Evolutionary conservation across 2,888 invertebrate genomes (phyloP).

Genomic region (Agapetus fuscipes): DNA sequence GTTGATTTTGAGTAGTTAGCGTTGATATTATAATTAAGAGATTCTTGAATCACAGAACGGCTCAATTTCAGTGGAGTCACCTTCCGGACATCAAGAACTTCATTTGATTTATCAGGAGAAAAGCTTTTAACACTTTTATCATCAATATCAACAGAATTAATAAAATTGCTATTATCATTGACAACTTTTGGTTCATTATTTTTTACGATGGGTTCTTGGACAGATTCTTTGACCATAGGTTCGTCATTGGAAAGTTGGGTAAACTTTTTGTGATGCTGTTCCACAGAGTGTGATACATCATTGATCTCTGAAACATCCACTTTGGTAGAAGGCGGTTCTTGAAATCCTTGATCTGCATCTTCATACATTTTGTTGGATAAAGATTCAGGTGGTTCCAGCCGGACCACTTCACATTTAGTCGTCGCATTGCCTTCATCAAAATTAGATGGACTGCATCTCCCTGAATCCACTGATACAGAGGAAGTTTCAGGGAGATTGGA

Average conservation of each 20-base stretch:
- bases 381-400: not conserved
- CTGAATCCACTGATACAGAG: constrained; percentile 2
- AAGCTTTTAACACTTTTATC: not conserved
- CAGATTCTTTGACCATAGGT: not conserved
- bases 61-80: constrained; percentile 13
- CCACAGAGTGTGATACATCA: not conserved
- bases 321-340: constrained; percentile 1
- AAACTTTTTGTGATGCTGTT: too few species aligned
- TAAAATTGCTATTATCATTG: not conserved
- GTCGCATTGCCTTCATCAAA: not conserved
- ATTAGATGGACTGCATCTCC: constrained; percentile 2
- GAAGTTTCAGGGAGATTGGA: not conserved
- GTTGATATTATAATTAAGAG: constrained; percentile 7
- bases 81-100: constrained; percentile 17
- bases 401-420: not conserved
- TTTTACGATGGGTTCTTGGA: too few species aligned
- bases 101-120: constrained; percentile 16
- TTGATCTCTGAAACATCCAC: not conserved
- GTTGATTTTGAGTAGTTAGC: not conserved
- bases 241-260: not conserved
- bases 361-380: not conserved
- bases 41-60: constrained; percentile 12
- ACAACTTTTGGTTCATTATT: not conserved
- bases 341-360: constrained; percentile 4
- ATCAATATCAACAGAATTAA: too few species aligned